Evolutionary conservation across 2,797 vertebrate species (phyloP).

Genomic region (Bradypus variegatus): DNA sequence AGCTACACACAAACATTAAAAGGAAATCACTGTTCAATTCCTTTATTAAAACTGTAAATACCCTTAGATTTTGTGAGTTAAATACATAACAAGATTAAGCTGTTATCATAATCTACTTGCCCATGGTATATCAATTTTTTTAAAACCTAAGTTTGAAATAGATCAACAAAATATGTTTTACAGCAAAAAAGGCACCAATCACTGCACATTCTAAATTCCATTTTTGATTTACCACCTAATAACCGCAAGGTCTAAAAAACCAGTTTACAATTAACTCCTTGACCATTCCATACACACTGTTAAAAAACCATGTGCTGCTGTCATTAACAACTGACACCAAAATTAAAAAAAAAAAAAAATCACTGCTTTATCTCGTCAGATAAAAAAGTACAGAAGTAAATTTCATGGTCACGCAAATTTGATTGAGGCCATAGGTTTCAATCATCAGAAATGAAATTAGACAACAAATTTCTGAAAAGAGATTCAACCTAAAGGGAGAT

Average conservation of each 20-base stretch:
- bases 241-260: conserved; percentile 52
- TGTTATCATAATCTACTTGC: neutral
- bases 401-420: neutral
- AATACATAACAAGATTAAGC: conserved; percentile 6
- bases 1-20: conserved; percentile 28
- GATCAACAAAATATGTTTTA: conserved; percentile 18
- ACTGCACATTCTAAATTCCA: conserved; percentile 34
- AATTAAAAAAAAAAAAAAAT: neutral
- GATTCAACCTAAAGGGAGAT: neutral
- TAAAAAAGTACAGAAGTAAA: neutral
- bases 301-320: conserved; percentile 36
- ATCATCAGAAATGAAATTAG: neutral
- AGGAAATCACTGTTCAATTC: neutral
- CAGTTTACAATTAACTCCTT: conserved; percentile 39
- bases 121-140: neutral
- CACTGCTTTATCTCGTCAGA: neutral
- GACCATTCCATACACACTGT: neutral
- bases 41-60: conserved; percentile 26
- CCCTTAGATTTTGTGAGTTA: conserved; percentile 28
- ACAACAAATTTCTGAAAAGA: conserved; percentile 18
- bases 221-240: conserved; percentile 54
- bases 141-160: conserved; percentile 25
- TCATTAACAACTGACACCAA: conserved; percentile 40
- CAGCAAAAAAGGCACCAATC: neutral
- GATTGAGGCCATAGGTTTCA: neutral